These are phyloP conservation scores for Chlamydotis undulata DNA, from an alignment of 2,113 vertebrate genomes.

Conservation along the genomic window DNA sequence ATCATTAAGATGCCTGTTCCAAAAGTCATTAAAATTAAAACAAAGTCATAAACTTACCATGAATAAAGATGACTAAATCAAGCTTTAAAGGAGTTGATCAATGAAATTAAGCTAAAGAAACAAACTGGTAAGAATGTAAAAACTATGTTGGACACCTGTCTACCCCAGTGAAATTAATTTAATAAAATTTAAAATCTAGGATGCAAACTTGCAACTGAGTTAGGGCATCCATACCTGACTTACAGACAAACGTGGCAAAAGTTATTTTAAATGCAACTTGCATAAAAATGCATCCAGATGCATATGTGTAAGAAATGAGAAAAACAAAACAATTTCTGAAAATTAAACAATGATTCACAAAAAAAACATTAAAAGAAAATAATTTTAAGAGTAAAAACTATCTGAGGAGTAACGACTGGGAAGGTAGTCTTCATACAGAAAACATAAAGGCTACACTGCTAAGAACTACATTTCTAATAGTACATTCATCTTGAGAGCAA, in stretches of 20 bases:
- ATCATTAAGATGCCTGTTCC: background rate
- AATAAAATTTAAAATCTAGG: background rate
- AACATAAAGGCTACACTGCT: background rate
- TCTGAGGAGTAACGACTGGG: background rate
- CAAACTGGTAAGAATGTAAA: background rate
- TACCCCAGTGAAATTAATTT: background rate
- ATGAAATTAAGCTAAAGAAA: background rate
- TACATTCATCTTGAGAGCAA: background rate
- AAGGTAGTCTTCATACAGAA: background rate
- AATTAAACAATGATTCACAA: background rate
- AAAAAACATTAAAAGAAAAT: background rate
- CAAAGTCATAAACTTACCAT: background rate
- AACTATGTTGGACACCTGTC: background rate
- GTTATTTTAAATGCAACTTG: background rate
- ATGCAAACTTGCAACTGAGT: background rate
- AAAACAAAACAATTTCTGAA: background rate
- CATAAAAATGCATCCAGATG: background rate
- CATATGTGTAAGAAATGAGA: background rate
- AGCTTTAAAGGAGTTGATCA: background rate
- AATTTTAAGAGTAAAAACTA: background rate
- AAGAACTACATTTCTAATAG: background rate
- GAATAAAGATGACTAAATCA: background rate
- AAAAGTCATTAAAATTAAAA: background rate
- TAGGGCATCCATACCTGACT: background rate
- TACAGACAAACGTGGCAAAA: background rate